phyloP scores from a whole-genome alignment of 2,113 vertebrate species.

The Psammodynastes pulverulentus region DNA sequence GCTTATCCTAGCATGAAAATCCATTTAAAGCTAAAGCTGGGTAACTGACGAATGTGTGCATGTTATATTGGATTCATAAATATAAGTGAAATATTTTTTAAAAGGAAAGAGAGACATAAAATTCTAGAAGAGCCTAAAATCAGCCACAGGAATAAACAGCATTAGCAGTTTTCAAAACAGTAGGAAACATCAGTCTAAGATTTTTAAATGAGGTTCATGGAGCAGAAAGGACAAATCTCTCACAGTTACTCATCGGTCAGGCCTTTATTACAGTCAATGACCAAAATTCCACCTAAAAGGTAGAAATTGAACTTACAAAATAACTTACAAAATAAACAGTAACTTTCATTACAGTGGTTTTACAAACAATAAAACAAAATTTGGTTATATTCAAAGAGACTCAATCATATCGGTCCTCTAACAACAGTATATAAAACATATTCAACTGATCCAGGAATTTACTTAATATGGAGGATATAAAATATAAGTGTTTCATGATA shows the following conservation, averaged over 20 bases:
- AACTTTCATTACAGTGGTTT: background rate
- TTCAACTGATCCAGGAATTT: background rate
- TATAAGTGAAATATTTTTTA: background rate
- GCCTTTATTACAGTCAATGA: background rate
- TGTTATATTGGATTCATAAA: conserved; percentile 53
- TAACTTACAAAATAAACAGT: background rate
- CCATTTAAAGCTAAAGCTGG: conserved; percentile 60
- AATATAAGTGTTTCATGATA: background rate
- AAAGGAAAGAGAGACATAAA: background rate
- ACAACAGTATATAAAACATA: background rate
- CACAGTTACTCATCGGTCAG: background rate
- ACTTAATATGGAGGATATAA: background rate
- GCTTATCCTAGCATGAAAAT: conserved; percentile 67
- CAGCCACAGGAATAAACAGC: background rate
- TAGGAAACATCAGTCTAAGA: background rate
- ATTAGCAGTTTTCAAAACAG: background rate
- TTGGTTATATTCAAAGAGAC: background rate
- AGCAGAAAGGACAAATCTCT: background rate
- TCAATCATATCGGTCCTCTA: background rate
- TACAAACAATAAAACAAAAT: background rate
- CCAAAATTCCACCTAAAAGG: background rate
- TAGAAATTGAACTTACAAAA: background rate
- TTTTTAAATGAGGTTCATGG: background rate
- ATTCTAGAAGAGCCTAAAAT: background rate
- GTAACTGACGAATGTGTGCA: conserved; percentile 60